Evolutionary conservation across 2,113 vertebrate genomes (phyloP), one percentile per base, ranked within the genome.

Genomic region (Phrynosoma blainvillii): DNA sequence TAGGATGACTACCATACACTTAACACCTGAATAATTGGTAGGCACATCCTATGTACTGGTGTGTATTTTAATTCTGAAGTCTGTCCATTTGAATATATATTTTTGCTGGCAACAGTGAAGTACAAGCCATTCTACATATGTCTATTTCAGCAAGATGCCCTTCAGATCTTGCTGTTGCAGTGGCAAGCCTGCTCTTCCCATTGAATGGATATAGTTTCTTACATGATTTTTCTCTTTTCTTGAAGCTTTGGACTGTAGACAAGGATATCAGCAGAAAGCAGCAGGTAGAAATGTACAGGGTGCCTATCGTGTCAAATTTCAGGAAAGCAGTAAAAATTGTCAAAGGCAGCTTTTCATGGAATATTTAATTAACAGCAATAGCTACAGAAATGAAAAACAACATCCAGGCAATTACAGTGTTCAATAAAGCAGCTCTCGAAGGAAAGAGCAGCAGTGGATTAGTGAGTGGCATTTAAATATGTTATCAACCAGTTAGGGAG

Each of bases 121-220:
- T 68, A 52, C 3, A 84, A 91, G 89, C 20, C 68, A 40, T 3
- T 8, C 93, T 94, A 89, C 89, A 91, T 93, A 94, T 92, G 91
- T 94, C 94, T 92, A 78, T 95, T 94, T 93, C 93, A 91, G 92
- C 90, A 87, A 87, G 89, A 59, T 82, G 91, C 86, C 90, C 90
- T 89, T 89, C 21, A 86, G 88, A 95, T 96, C 95, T 96, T 94
- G 91, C 95, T 96, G 95, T 93, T 96, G 96, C 93, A 96, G 95
- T 92, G 96, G 96, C 93, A 96, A 96, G 96, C 40, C 40, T 97
- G 97, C 97, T 74, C 52, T 40, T 70, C 40, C 10, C 92, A 82
- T 96, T 96, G 95, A 97, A 98, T 98, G 97, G 97, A 91, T 98
- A 98, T 97, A 98, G 98, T 97, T 98, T 98, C 98, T 99, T 98